Conservation (phyloP, 2,113 vertebrate genomes). For the Probosciger aterrimus region DNA sequence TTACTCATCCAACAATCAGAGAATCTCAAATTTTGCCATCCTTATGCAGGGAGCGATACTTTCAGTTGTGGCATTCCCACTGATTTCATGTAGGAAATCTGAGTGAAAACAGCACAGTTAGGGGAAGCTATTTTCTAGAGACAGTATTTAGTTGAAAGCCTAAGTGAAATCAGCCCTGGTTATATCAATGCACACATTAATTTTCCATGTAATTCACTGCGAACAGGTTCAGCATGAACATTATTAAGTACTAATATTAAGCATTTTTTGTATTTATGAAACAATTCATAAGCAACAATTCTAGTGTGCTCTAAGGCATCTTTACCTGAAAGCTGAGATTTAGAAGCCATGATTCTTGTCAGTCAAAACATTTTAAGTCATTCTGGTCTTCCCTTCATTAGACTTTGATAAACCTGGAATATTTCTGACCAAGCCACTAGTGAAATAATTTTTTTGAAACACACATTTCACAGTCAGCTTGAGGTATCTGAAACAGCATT, state of each 20-base stretch:
- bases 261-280: neutral
- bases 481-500: neutral
- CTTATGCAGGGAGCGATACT: neutral
- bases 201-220: neutral
- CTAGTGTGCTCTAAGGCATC: neutral
- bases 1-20: neutral
- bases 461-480: neutral
- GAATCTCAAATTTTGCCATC: neutral
- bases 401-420: neutral
- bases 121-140: neutral
- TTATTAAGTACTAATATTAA: neutral
- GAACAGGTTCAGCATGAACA: neutral
- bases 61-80: neutral
- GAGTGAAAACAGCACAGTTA: neutral
- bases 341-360: neutral
- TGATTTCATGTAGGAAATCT: neutral
- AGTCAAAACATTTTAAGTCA: neutral
- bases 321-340: neutral
- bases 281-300: neutral
- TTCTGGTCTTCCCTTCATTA: neutral
- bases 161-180: neutral
- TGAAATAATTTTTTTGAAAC: neutral
- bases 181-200: neutral
- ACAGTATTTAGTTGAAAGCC: neutral
- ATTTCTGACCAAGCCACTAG: conserved; percentile 16